Conservation (phyloP, 1,140 invertebrate species). For the Drosophila persimilis region DNA sequence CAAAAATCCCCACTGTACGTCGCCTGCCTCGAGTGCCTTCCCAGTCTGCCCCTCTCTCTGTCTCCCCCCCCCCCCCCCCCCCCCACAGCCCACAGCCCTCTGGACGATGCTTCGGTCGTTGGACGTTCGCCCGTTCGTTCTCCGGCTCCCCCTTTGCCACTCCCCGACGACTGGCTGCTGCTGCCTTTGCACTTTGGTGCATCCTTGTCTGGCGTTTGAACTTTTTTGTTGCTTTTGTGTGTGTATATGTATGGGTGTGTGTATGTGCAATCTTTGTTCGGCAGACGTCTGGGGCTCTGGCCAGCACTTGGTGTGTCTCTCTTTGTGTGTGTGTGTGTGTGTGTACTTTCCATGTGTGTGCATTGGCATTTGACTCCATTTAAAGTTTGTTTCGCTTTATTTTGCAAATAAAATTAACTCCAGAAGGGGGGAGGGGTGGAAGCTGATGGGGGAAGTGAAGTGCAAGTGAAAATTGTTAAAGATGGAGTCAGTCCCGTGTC, state of each 20-base stretch:
- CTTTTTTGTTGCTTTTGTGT: conserved; percentile 71
- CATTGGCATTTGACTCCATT: conserved; percentile 80
- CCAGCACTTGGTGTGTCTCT: conserved; percentile 10
- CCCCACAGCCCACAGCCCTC: too few relatives aligned
- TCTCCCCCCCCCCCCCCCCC: too few relatives aligned
- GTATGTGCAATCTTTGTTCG: conserved; percentile 77
- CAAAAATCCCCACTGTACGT: conserved; percentile 11
- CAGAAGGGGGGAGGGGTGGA: conserved; percentile 18
- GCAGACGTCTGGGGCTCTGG: conserved; percentile 65
- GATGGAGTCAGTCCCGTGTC: conserved; percentile 34
- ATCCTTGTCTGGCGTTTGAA: conserved; percentile 81
- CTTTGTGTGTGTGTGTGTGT: conserved; percentile 6
- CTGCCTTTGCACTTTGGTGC: conserved; percentile 81
- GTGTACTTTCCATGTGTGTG: conserved; percentile 42
- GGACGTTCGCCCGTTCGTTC: too few relatives aligned
- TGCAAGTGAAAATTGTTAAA: conserved; percentile 71
- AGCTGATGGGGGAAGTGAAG: conserved; percentile 39
- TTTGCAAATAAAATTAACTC: conserved; percentile 82
- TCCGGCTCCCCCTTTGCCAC: not conserved
- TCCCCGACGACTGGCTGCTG: conserved; percentile 36
- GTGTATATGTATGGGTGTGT: conserved; percentile 35
- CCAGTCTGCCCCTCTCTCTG: not conserved
- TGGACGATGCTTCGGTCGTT: not conserved
- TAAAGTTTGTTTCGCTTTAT: conserved; percentile 81
- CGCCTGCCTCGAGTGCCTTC: conserved; percentile 66